phyloP scores from a whole-genome alignment of 2,113 vertebrate genomes.

The Centropus bengalensis region DNA sequence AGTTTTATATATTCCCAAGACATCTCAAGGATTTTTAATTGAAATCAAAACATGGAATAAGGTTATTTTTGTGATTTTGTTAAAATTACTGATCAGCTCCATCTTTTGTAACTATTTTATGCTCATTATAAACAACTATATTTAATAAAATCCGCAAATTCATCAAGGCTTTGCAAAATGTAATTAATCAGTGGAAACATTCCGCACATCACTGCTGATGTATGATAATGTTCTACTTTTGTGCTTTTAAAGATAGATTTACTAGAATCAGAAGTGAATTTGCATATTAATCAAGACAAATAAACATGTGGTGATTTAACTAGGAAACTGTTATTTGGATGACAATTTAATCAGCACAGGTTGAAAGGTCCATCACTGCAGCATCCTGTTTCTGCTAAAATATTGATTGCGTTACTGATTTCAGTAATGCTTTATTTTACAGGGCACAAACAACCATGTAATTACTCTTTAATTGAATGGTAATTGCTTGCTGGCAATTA shows the following conservation, averaged over 20 bases:
- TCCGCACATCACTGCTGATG: conserved; percentile 28
- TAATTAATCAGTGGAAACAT: conserved; percentile 18
- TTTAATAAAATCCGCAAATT: conserved; percentile 13
- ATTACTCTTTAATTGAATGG: conserved; percentile 82
- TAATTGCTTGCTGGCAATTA: conserved; percentile 81
- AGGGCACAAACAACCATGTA: conserved; percentile 78
- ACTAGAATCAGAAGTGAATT: conserved; percentile 69
- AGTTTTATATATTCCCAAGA: background rate
- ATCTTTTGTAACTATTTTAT: background rate
- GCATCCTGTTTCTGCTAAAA: conserved; percentile 76
- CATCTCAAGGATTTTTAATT: background rate
- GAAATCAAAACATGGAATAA: background rate
- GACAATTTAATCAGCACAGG: conserved; percentile 78
- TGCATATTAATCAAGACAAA: conserved; percentile 80
- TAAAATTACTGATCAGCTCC: background rate
- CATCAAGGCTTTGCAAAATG: conserved; percentile 8
- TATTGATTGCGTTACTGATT: conserved; percentile 78
- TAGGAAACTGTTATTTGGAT: conserved; percentile 71
- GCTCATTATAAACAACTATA: background rate
- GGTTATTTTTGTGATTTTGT: background rate
- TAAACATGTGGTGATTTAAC: conserved; percentile 74
- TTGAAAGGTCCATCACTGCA: conserved; percentile 75
- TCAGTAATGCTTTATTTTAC: conserved; percentile 77
- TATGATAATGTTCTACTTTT: conserved; percentile 14
- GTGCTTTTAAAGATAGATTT: conserved; percentile 58